A percentile compares a stretch with the other conserved stretches of the same genome.
phyloP scores from a whole-genome alignment of 2,113 vertebrate species.

The Mirounga angustirostris region DNA sequence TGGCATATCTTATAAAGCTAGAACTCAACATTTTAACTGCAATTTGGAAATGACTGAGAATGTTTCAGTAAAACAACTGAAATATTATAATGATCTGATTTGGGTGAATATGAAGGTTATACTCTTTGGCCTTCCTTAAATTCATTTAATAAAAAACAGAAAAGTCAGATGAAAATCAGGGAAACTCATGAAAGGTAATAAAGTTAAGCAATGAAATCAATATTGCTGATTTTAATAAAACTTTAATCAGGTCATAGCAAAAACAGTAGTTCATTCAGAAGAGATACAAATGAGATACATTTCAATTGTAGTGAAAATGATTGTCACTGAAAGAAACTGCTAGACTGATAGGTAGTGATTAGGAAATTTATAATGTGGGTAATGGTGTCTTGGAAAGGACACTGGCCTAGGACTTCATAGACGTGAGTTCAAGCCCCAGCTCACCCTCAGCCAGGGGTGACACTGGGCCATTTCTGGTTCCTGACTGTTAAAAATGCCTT shows the following conservation, averaged over 20 bases:
- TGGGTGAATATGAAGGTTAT: background rate
- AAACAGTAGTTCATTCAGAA: background rate
- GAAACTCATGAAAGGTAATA: background rate
- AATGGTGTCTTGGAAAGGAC: background rate
- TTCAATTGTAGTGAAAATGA: background rate
- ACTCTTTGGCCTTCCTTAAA: background rate
- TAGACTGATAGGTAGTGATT: background rate
- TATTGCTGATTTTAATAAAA: constrained; percentile 13
- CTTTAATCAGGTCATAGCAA: background rate
- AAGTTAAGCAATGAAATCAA: background rate
- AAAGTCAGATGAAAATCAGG: background rate
- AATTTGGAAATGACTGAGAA: background rate
- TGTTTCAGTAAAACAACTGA: background rate
- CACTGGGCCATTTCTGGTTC: background rate
- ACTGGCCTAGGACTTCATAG: background rate
- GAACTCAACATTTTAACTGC: background rate
- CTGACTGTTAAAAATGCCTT: background rate
- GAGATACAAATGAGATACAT: background rate
- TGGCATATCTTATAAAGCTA: background rate
- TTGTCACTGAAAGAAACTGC: background rate
- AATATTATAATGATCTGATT: background rate
- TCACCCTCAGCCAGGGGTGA: background rate
- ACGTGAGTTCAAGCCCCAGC: background rate
- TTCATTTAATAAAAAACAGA: background rate
- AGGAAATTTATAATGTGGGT: background rate